Evolutionary conservation across 2,113 vertebrate species (phyloP), one percentile per base, ranked within the genome.

Genomic region (Marmota monax): DNA sequence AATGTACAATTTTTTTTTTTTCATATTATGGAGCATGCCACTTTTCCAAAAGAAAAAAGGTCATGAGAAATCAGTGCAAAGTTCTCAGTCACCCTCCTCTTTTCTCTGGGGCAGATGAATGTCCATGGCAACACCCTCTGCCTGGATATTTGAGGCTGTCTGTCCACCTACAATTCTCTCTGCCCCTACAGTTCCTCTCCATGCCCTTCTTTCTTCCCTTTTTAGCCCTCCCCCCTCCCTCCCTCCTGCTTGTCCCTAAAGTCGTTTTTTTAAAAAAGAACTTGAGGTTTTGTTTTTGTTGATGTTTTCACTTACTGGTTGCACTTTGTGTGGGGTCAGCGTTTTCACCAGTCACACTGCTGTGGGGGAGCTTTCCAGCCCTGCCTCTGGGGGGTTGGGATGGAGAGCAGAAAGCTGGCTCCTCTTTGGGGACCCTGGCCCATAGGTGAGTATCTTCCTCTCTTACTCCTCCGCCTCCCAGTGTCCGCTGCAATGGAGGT

Each of bases 21-120:
- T 98, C 98, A 94, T 98, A 98, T 98, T 98, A 98, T 98, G 98
- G 98, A 98, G 98, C 99, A 99, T 99, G 99, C 99, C 98, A 98
- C 98, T 98, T 98, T 98, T 98, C 97, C 96, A 92, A 98, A 98
- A 98, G 97, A 98, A 98, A 98, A 98, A 98, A 98, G 98, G 95
- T 98, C 95, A 98, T 98, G 98, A 98, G 98, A 98, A 98, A 98
- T 98, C 98, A 99, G 98, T 99, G 98, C 98, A 99, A 99, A 99
- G 98, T 98, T 99, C 98, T 98, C 98, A 95, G 95, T 97, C 97
- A 78, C 97, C 96, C 97, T 95, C 97, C 92, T 97, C 97, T 98
- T 97, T 97, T 97, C 97, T 96, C 97, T 58, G 96, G 96, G 92
- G 91, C 94, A 93, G 90, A 86, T 88, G 95, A 96, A 97, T 70